These are phyloP conservation scores for Sphecodes monilicornis DNA, from an alignment of 2,888 invertebrate genomes.

Conservation along the genomic window DNA sequence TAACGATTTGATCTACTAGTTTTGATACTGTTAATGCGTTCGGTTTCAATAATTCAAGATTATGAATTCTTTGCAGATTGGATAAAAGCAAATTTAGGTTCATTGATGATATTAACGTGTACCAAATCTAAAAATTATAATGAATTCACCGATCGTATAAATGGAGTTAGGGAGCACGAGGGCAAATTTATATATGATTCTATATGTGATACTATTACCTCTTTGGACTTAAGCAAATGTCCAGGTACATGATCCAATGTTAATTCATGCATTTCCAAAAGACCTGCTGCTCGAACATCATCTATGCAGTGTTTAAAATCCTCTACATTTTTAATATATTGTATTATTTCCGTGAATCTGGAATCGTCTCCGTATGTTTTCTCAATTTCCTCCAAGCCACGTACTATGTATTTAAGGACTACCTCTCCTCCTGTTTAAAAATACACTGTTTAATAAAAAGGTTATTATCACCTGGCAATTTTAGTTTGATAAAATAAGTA, in stretches of 20 bases:
- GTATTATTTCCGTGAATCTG: conserved; percentile 81
- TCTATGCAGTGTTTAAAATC: conserved; percentile 83
- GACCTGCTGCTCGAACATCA: conserved; percentile 85
- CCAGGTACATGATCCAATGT: conserved; percentile 90
- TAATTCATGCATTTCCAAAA: conserved; percentile 86
- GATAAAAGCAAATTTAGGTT: conserved; percentile 85
- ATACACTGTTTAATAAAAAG: conserved; percentile 12
- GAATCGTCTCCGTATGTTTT: conserved; percentile 83
- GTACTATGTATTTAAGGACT: conserved; percentile 85
- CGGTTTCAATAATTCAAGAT: conserved; percentile 87
- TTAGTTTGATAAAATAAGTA: conserved; percentile 45
- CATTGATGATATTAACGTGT: conserved; percentile 86
- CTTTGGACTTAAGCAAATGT: conserved; percentile 87
- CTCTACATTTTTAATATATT: conserved; percentile 77
- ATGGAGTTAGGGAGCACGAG: neutral
- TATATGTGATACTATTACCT: conserved; percentile 82
- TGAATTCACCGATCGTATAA: neutral
- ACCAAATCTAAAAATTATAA: conserved; percentile 86
- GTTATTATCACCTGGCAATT: neutral
- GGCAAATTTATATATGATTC: conserved; percentile 6
- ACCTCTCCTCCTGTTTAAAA: conserved; percentile 71
- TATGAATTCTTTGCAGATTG: conserved; percentile 87
- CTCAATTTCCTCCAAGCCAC: conserved; percentile 85
- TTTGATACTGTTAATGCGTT: conserved; percentile 85
- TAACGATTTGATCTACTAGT: conserved; percentile 85